A percentile compares a stretch with the other conserved stretches of the same genome.
Conservation (phyloP, 2,888 invertebrate species). For the Caenorhabditis auriculariae region DNA sequence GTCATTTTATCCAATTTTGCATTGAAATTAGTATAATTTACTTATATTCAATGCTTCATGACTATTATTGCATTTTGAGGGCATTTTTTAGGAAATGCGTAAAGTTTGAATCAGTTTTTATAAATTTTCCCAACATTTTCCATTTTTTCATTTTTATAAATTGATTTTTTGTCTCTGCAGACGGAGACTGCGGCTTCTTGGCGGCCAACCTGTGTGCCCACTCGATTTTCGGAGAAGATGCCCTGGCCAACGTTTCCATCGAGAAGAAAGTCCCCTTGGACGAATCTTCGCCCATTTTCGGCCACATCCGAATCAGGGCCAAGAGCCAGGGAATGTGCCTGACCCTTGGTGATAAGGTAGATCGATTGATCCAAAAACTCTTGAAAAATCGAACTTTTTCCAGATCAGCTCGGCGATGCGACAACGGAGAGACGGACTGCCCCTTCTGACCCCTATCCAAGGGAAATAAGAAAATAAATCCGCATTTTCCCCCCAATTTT, state of each 20-base stretch:
- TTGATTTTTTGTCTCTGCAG: slow-evolving; percentile 36
- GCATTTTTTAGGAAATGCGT: not conserved
- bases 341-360: slow-evolving; percentile 97
- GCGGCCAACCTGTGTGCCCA: slow-evolving; percentile 98
- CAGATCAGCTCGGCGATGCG: not conserved
- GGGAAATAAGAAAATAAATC: too few species aligned
- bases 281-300: slow-evolving; percentile 81
- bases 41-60: too few species aligned
- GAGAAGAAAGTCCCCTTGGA: slow-evolving; percentile 73
- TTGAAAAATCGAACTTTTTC: not conserved
- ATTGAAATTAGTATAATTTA: too few species aligned
- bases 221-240: slow-evolving; percentile 82
- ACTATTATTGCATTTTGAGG: not conserved
- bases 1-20: not conserved
- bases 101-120: not conserved
- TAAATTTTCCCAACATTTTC: not conserved
- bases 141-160: too few species aligned
- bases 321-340: slow-evolving; percentile 99
- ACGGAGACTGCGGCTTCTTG: slow-evolving; percentile 97
- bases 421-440: not conserved
- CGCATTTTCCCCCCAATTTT: too few species aligned
- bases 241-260: slow-evolving; percentile 95
- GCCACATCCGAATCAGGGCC: slow-evolving; percentile 94
- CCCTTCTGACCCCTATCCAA: too few species aligned
- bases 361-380: not conserved